Conservation (phyloP, 2,113 vertebrate species). For the Hylia prasina region DNA sequence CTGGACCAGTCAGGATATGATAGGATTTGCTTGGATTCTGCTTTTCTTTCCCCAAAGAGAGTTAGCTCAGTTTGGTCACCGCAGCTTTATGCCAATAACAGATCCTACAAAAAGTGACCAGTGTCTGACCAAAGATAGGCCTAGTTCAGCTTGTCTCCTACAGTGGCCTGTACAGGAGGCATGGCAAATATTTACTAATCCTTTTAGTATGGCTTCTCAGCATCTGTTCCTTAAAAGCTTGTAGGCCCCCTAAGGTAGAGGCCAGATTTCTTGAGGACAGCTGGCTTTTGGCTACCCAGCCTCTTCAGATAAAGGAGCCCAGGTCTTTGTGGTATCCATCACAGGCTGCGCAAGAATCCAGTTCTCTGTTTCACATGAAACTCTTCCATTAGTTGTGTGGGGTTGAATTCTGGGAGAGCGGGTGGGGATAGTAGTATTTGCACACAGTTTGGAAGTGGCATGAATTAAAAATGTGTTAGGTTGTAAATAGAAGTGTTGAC, state of each 20-base stretch:
- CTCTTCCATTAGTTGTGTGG: neutral
- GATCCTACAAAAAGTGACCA: neutral
- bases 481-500: slow-evolving; percentile 70
- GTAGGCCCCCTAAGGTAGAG: neutral
- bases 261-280: neutral
- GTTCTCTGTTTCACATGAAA: neutral
- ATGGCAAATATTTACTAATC: neutral
- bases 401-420: neutral
- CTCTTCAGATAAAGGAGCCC: neutral
- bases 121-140: neutral
- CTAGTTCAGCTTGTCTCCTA: neutral
- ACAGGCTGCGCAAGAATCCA: neutral
- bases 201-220: neutral
- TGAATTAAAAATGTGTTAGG: slow-evolving; percentile 67
- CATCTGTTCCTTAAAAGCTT: neutral
- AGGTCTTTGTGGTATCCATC: neutral
- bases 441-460: slow-evolving; percentile 46
- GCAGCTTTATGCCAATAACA: neutral
- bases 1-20: neutral
- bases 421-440: slow-evolving; percentile 22
- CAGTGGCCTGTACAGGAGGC: neutral
- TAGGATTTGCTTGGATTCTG: fast-evolving
- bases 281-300: neutral
- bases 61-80: neutral
- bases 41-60: neutral